Conservation (phyloP, 2,113 vertebrate genomes). For the Hippocampus guttulatus region DNA sequence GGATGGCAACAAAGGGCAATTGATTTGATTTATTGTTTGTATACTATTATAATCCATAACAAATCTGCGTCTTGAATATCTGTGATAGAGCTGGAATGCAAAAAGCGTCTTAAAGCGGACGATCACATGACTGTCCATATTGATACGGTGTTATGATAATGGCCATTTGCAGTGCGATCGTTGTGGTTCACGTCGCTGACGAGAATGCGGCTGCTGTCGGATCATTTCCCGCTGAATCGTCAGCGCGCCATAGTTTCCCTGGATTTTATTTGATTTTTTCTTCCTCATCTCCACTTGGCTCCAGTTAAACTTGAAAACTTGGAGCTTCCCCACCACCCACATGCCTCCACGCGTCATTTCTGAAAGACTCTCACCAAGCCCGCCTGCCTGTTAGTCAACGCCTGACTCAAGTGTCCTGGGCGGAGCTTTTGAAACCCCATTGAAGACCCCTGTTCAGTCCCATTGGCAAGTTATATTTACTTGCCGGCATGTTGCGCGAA, state of each 20-base stretch:
- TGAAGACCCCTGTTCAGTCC: conserved; percentile 10
- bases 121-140: background rate
- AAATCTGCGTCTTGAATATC: background rate
- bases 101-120: no score
- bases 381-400: conserved; percentile 1
- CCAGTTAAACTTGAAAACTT: conserved; percentile 10
- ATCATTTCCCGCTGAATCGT: no score
- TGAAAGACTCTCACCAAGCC: conserved; percentile 14
- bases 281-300: conserved; percentile 21
- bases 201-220: no score
- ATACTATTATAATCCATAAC: no score
- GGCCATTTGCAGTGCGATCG: background rate
- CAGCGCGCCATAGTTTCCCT: no score
- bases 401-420: conserved; percentile 28
- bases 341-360: background rate
- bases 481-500: background rate
- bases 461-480: conserved; percentile 5
- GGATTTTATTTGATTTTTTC: background rate
- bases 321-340: conserved; percentile 3
- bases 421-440: conserved; percentile 16
- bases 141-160: background rate
- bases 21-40: background rate
- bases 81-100: no score
- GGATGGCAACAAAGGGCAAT: background rate
- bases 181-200: no score